Base-by-base conservation (phyloP, 2,797 vertebrate genomes). In the Mormyrus hasselquistii region DNA sequence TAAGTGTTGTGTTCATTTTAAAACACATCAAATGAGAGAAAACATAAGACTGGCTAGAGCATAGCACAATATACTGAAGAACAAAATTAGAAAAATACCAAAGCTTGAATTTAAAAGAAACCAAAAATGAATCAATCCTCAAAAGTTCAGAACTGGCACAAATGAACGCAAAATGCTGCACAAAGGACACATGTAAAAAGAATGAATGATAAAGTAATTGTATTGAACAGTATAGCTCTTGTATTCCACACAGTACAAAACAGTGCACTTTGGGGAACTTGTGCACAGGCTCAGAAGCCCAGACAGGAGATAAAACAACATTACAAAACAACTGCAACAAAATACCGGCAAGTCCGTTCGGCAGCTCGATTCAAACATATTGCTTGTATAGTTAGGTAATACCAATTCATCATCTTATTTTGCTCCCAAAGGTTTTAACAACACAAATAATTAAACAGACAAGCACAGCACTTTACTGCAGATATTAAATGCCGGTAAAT, bases 141-240 rank as follows among this genome's bases (percentile, higher is more conserved):
- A 52, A 57, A 87, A 44, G 2, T 44, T 55, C 47, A 76, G 29
- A 22, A 86, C 82, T 53, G 62, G 85, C n/a, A 44, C 65, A 83
- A 83, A 88, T 22, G n/a, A 79, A 88, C 16, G 49, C 49, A 79
- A 38, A 25, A 73, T 52, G 69, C 59, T 44, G 44, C 12, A 62
- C 82, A 69, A 38, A 49, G 59, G 83, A 49, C 47, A 53, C 38
- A 53, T 44, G n/a, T 47, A 65, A 85, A 84, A 65, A 89, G 52
- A 57, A 25, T 29, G 57, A 65, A 83, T 83, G 76, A 55, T 85
- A 62, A 49, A 85, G 53, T 62, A 47, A 59, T 57, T 41, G 88
- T 29, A n/a, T 85, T 29, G 88, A 89, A 52, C 41, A 89, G 88
- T 65, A 38, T 65, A 86, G 83, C 25, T 69, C 49, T 89, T 49